Conservation (phyloP, 2,113 vertebrate genomes). For the Mormoops blainvillei region DNA sequence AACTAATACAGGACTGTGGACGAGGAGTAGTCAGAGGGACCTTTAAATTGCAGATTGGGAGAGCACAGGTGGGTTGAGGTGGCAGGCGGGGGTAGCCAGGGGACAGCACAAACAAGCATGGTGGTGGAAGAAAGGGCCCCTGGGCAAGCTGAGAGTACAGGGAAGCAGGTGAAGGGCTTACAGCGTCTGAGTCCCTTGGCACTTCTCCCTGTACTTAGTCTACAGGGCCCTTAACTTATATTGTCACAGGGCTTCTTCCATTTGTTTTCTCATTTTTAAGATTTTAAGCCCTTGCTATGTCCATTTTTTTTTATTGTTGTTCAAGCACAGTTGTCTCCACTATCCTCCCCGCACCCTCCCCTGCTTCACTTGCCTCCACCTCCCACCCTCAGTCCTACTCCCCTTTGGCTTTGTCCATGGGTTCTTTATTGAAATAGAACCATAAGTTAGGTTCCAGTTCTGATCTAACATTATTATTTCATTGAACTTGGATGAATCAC, state of each 20-base stretch:
- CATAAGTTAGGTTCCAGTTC: background rate
- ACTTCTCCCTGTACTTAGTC: background rate
- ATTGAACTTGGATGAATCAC: background rate
- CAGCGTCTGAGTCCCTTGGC: background rate
- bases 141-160: background rate
- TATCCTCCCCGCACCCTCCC: no score
- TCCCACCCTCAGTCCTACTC: no score
- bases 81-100: fast-evolving
- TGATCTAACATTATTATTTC: background rate
- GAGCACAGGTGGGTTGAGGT: background rate
- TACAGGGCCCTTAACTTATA: background rate
- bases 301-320: no score
- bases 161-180: background rate
- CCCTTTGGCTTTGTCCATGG: no score
- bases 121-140: background rate
- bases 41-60: background rate
- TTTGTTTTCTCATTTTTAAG: background rate
- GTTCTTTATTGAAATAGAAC: background rate
- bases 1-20: background rate
- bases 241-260: background rate
- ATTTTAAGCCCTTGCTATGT: background rate
- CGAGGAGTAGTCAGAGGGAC: background rate
- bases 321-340: no score
- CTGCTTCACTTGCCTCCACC: no score
- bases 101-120: background rate